Base-by-base conservation (phyloP, 2,797 vertebrate genomes). In the Pagetopsis macropterus region DNA sequence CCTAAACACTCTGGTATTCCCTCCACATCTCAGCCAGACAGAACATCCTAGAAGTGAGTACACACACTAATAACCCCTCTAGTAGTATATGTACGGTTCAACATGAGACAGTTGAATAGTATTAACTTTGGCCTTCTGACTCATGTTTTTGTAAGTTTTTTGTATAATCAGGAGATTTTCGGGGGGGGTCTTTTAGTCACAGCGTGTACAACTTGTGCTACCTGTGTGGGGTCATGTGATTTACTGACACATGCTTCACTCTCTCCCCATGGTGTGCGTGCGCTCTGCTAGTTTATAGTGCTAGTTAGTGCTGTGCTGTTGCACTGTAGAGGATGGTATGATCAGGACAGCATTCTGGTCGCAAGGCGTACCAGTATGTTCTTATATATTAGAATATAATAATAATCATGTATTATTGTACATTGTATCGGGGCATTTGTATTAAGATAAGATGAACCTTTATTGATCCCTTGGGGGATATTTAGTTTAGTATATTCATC, bases 11-110 rank as follows among this genome's bases (percentile, higher is more conserved):
- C 57, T 66, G 9, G 64, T 1, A 19, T 46, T 46, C 40, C 19
- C 4, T 76, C 23, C 50, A 79, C 54, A 40, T 51, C 61, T 58
- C 44, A 59, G 48, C 40, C 44, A 62, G 55, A 63, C 62, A 21
- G 19, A 72, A 3, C 76, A 45, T 65, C 67, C 55, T 17, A 62
- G 0, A 43, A 57, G 88, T 89, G 61, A 90, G 87, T 84, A 70
- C 23, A 49, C 23, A 49, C n/a, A 19, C 2, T 57, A 55, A 43
- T 44, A 4, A 21, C 6, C 14, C 12, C 31, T 62, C 15, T 9
- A 21, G 51, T 23, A 27, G 19, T 27, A n/a, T 19, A 19, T 43
- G 11, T 51, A 27, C 8, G 16, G 3, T 13, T 48, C 17, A 63
- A 31, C 3, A 16, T 9, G 17, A 27, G n/a, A 46, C 45, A 60